Evolutionary conservation across 2,888 invertebrate genomes (phyloP).

Genomic region (Antitype chi): DNA sequence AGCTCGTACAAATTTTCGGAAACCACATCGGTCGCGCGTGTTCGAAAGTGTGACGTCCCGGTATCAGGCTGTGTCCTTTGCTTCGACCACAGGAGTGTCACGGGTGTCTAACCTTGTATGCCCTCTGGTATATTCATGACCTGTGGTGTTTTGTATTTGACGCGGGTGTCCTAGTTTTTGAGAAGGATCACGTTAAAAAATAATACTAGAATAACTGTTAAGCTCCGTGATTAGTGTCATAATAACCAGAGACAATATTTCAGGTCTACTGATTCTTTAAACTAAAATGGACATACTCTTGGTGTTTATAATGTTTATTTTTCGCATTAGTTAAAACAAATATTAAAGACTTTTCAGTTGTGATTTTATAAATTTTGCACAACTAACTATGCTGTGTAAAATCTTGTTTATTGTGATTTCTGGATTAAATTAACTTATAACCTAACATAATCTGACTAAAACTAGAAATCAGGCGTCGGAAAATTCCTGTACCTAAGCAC

Average conservation of each 20-base stretch:
- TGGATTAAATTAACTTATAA: too few species aligned
- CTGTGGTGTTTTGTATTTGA: constrained; percentile 42
- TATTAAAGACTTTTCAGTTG: not conserved
- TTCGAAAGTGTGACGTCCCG: constrained; percentile 20
- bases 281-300: too few species aligned
- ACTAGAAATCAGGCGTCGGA: too few species aligned
- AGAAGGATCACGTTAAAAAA: not conserved
- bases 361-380: not conserved
- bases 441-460: too few species aligned
- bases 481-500: too few species aligned
- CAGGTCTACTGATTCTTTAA: not conserved
- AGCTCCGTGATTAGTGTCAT: not conserved
- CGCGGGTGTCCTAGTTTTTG: constrained; percentile 1
- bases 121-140: constrained; percentile 41
- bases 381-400: too few species aligned
- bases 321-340: too few species aligned
- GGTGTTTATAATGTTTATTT: too few species aligned
- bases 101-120: constrained; percentile 39
- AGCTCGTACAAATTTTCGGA: constrained; percentile 40
- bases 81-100: constrained; percentile 47
- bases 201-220: not conserved
- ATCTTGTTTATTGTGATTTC: too few species aligned
- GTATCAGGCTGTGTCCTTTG: constrained; percentile 29
- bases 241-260: constrained; percentile 1
- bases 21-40: constrained; percentile 13